Evolutionary conservation across 2,888 invertebrate species (phyloP), one percentile per base, ranked within the genome.

Genomic region (Apamea anceps): DNA sequence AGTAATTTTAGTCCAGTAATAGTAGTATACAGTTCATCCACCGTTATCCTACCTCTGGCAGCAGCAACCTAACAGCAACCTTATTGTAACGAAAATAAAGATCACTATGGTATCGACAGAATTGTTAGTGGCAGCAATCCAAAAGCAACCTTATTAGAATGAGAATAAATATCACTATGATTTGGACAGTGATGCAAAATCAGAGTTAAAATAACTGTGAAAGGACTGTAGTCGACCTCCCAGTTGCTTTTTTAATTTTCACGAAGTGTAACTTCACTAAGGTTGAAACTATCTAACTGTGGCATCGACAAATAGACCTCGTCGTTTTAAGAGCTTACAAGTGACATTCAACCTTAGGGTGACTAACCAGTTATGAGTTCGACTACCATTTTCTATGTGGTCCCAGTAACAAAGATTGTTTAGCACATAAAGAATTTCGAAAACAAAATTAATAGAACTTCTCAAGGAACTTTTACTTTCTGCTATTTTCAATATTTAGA

Each of bases 1-100:
- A 57, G 15, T 85, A 62, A 76, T 72, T 65, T 25, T 8, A 51
- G 28, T 15, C 8, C 21, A 74, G 28, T 21, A 48, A 28, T 37
- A 54, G 18, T 10, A 18, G 18, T 32, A 37, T 25, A 51, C n/a
- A 60, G n/a, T 60, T n/a, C n/a, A 57, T 57, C 10, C 54, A 57
- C 3, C 1, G 54, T 57, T 57, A 57, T 57, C 8, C 21, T 57
- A 60, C 57, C 12, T 60, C 57, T 60, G n/a, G 10, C n/a, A 60
- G 12, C 57, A 57, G 4, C 12, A n/a, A 57, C 25, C 25, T 57
- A 60, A 5, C n/a, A 57, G 4, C 12, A n/a, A 57, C 25, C 25
- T 57, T 25, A 57, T n/a, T 25, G 25, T 10, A n/a, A n/a, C n/a
- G 4, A 57, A 0, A 57, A n/a, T 57, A 57, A 25, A 25, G 10